These are phyloP conservation scores for Acleris sparsana DNA, from an alignment of 2,888 invertebrate species.

Conservation along the genomic window DNA sequence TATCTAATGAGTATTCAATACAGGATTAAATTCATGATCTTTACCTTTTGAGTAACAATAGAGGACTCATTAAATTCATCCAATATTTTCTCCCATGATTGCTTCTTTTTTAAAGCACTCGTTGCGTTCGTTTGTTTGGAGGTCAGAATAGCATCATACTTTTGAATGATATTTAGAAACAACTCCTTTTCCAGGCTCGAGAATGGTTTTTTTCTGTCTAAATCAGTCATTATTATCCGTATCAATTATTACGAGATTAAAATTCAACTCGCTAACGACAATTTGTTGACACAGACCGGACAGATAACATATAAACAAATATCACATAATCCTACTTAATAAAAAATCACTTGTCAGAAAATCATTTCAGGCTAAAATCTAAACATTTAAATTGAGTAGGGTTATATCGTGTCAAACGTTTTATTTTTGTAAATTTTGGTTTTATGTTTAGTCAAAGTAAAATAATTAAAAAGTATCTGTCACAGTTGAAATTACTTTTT, in stretches of 20 bases:
- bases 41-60: no score
- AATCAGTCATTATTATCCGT: constrained; percentile 13
- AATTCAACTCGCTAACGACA: neutral
- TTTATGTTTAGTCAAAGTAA: no score
- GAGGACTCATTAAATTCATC: no score
- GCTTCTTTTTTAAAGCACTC: no score
- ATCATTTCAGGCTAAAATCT: neutral
- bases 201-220: constrained; percentile 16
- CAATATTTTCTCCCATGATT: no score
- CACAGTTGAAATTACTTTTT: no score
- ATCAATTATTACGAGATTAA: neutral
- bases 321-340: neutral
- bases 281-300: neutral
- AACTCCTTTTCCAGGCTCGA: constrained; percentile 21
- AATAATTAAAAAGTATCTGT: no score
- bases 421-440: no score
- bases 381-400: constrained; percentile 1
- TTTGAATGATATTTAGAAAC: constrained; percentile 20
- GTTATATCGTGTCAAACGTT: no score
- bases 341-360: neutral
- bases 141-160: constrained; percentile 17
- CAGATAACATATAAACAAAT: neutral
- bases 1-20: no score
- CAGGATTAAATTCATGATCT: no score
- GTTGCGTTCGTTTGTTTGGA: constrained; percentile 19